Conservation (phyloP, 1,140 invertebrate species). For the Nasonia vitripennis region DNA sequence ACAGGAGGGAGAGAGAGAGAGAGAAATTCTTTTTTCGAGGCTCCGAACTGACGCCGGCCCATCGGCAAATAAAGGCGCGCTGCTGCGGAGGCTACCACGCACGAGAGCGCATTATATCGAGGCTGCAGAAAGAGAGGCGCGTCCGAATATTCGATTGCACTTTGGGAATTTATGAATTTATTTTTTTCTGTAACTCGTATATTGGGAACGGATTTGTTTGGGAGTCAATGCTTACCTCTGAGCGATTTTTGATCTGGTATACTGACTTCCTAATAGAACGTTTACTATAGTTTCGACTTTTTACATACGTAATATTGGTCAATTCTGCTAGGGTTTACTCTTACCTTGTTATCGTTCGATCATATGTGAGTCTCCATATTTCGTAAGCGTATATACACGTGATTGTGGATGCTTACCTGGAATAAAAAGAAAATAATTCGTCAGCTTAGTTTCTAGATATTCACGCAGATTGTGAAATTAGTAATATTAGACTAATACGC, state of each 20-base stretch:
- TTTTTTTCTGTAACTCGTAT: neutral
- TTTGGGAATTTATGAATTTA: conserved; percentile 33
- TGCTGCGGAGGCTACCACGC: neutral
- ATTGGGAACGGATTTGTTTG: neutral
- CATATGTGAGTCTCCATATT: neutral
- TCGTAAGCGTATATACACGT: too few species aligned
- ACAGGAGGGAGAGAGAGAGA: neutral
- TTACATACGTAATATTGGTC: too few species aligned
- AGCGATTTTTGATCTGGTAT: neutral
- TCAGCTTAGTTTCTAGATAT: neutral
- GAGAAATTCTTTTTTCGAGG: conserved; percentile 5
- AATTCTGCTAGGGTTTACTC: too few species aligned
- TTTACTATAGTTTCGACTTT: neutral
- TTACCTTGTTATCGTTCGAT: neutral
- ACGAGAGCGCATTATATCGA: conserved; percentile 19
- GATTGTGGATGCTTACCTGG: neutral
- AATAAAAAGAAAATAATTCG: neutral
- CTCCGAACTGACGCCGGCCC: conserved; percentile 36
- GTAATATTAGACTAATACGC: too few species aligned
- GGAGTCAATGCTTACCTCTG: too few species aligned
- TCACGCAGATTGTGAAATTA: too few species aligned
- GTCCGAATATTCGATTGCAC: conserved; percentile 36
- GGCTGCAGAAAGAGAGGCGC: neutral
- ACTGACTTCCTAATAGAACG: neutral
- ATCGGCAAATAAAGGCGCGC: conserved; percentile 46